These are phyloP conservation scores for Phainopepla nitens DNA, from an alignment of 2,113 vertebrate species.

Conservation along the genomic window DNA sequence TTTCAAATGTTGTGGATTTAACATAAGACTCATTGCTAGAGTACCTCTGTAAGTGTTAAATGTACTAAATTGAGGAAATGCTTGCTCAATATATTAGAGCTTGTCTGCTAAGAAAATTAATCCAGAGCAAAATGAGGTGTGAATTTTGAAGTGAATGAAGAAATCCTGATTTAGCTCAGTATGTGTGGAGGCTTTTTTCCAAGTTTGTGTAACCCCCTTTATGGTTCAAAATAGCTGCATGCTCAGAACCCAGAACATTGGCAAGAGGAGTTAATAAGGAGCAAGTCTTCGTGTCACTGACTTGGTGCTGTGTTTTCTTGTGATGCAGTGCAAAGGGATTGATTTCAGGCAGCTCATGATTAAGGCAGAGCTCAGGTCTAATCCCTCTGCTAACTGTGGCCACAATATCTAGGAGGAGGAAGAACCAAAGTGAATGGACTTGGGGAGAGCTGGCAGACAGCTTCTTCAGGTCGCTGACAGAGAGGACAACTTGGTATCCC, in stretches of 20 bases:
- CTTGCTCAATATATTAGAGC: not conserved
- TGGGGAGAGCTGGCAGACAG: not conserved
- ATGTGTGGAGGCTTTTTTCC: not conserved
- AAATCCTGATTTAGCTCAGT: not conserved
- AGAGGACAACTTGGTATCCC: not conserved
- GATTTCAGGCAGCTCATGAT: not conserved
- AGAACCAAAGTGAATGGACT: not conserved
- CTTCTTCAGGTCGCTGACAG: not conserved
- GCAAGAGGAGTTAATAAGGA: not conserved
- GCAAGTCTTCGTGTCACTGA: not conserved
- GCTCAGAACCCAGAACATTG: not conserved
- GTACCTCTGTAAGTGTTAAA: not conserved
- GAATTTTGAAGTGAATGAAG: not conserved
- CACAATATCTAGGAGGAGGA: not conserved
- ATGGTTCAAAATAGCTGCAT: not conserved
- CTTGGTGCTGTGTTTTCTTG: not conserved
- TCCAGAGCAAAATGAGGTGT: slow-evolving; percentile 10
- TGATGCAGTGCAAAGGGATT: not conserved
- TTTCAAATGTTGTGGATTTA: not conserved
- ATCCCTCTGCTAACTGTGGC: not conserved
- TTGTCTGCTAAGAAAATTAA: slow-evolving; percentile 33
- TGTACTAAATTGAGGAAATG: not conserved
- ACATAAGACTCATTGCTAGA: not conserved
- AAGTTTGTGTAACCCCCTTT: not conserved
- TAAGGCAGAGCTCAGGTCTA: not conserved